Percentiles rank a stretch among this genome's conserved stretches.
These are phyloP conservation scores for Ariopsis seemanni DNA, from an alignment of 2,113 vertebrate genomes.

Conservation along the genomic window DNA sequence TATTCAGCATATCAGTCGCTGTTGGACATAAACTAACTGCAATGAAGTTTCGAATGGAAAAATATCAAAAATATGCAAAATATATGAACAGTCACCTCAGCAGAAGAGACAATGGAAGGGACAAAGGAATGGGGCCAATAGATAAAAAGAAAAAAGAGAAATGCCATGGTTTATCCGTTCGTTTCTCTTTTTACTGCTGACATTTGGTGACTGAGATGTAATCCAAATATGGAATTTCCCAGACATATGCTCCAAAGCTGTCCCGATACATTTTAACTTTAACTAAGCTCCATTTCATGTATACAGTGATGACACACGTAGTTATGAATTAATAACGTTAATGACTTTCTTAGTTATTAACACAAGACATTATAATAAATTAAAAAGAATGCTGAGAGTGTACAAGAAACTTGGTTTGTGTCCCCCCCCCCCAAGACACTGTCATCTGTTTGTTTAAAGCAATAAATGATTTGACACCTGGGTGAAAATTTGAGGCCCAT, in stretches of 20 bases:
- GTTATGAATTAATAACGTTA: neutral
- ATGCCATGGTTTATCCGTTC: conserved; percentile 45
- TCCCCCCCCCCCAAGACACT: neutral
- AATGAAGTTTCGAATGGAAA: neutral
- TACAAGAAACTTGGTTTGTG: neutral
- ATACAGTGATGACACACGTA: neutral
- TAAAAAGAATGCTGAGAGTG: neutral
- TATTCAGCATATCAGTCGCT: neutral
- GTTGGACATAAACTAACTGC: neutral
- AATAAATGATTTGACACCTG: conserved; percentile 16
- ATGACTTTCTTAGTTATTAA: neutral
- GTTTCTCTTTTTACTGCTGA: conserved; percentile 1
- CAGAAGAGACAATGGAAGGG: neutral
- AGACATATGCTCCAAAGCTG: neutral
- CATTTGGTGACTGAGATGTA: neutral
- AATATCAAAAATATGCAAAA: neutral
- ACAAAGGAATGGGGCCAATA: conserved; percentile 54
- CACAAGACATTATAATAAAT: neutral
- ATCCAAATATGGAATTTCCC: neutral
- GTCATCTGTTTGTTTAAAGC: conserved; percentile 6
- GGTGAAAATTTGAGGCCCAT: conserved; percentile 35
- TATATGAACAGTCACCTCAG: neutral
- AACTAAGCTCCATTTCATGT: neutral
- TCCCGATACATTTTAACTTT: neutral
- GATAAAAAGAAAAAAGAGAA: conserved; percentile 44